These are phyloP conservation scores for Labeo rohita DNA, from an alignment of 2,113 vertebrate species.

Conservation along the genomic window DNA sequence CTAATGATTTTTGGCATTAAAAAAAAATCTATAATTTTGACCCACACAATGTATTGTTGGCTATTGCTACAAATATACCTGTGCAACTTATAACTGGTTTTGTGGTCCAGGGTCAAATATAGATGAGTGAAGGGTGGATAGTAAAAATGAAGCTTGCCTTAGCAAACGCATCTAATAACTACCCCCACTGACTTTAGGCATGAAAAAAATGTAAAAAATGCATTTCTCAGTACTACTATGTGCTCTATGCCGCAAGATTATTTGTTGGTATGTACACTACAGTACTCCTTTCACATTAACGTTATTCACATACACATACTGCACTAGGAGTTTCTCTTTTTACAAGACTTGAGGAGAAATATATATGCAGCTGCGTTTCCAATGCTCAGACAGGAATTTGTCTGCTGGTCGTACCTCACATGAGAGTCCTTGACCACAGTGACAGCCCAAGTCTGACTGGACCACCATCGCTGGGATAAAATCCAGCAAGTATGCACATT, in stretches of 20 bases:
- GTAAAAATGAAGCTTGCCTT: too few species aligned
- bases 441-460: neutral
- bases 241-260: neutral
- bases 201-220: neutral
- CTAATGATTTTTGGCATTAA: too few species aligned
- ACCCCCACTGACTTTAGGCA: neutral
- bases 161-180: neutral
- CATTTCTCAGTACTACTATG: neutral
- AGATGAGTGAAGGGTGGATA: too few species aligned
- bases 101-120: too few species aligned
- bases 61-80: too few species aligned
- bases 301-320: slow-evolving; percentile 56
- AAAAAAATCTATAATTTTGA: too few species aligned
- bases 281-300: slow-evolving; percentile 58
- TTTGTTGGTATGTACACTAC: slow-evolving; percentile 30
- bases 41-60: too few species aligned
- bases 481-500: slow-evolving; percentile 22
- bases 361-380: slow-evolving; percentile 64
- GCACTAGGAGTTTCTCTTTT: slow-evolving; percentile 14
- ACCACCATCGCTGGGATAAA: slow-evolving; percentile 15
- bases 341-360: slow-evolving; percentile 59
- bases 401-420: slow-evolving; percentile 21
- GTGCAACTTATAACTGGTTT: too few species aligned
- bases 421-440: slow-evolving; percentile 14
- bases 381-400: slow-evolving; percentile 25